Base-by-base conservation (phyloP, 2,888 invertebrate species). In the Sminthurinus aureus region DNA sequence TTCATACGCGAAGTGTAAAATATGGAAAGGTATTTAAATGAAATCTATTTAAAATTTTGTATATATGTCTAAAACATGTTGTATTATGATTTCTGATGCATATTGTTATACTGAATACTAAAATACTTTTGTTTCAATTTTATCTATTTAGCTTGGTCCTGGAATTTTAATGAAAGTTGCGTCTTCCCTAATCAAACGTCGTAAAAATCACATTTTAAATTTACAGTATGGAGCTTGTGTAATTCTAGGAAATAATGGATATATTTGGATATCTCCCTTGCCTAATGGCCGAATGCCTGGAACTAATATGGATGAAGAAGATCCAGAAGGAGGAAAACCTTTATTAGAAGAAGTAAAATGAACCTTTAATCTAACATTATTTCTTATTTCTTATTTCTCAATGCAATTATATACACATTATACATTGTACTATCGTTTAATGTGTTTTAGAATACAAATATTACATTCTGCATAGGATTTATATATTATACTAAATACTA, bases 231-330 rank as follows among this genome's bases (percentile, higher is more conserved):
- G 98, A 0, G 96, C 96, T 0, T 96, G 96, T 84, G 92, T 99
- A 26, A 98, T 99, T 84, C 92, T 99, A 38, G 99, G 99, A 11
- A 98, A 97, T 90, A 98, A 99, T 90, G 99, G 99, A 0, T 97
- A 94, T 89, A 94, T 99, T 86, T 85, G 86, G 85, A 87, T 88
- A 12, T 88, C 87, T 22, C 85, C 87, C 15, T 76, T 87, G 50
- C 82, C 83, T 0, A 87, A 88, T 79, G 88, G 88, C 8, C 67
- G 88, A 26, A 88, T 88, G 88, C 88, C 88, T 3, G 88, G 88
- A 20, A 87, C 88, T 8, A 88, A 88, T 79, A 50, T 86, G n/a
- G 87, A 86, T 80, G 93, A 93, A 51, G 93, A 94, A 85, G 93
- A 93, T 73, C 83, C 83, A 9, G 93, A 93, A 38, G 94, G 94